Conservation (phyloP, 2,113 vertebrate genomes). For the Hippocampus abdominalis region DNA sequence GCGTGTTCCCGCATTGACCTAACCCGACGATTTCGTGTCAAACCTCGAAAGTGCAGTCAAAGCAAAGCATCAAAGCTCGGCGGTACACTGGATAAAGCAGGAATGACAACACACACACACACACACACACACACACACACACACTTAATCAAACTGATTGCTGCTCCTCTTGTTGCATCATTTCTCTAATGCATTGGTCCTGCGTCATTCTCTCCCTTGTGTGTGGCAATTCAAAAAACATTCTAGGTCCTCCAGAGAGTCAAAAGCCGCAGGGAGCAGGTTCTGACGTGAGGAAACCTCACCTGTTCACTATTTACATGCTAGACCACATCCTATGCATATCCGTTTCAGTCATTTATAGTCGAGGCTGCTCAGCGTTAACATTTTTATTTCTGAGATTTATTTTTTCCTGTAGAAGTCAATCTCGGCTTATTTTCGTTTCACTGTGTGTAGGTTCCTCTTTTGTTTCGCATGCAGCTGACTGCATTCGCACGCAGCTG, state of each 20-base stretch:
- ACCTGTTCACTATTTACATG: conserved; percentile 20
- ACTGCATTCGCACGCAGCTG: too few species aligned
- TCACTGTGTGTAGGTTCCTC: neutral
- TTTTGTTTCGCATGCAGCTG: neutral
- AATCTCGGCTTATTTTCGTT: conserved; percentile 6
- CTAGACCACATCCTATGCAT: conserved; percentile 18
- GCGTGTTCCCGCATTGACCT: conserved; percentile 10
- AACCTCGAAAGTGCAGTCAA: conserved; percentile 32
- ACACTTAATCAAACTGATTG: conserved; percentile 68
- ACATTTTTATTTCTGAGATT: conserved; percentile 5
- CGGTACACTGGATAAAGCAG: conserved; percentile 2
- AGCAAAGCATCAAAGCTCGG: conserved; percentile 25
- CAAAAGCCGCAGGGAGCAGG: conserved; percentile 19
- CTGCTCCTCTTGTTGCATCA: conserved; percentile 70
- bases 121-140: conserved; percentile 5
- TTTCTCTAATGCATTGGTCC: conserved; percentile 62
- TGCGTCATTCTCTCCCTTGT: conserved; percentile 23
- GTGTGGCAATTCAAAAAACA: conserved; percentile 19
- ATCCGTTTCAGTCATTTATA: conserved; percentile 16
- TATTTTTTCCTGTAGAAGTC: conserved; percentile 28
- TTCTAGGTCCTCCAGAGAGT: conserved; percentile 18
- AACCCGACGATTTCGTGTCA: conserved; percentile 36
- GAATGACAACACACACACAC: conserved; percentile 13
- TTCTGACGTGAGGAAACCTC: conserved; percentile 21
- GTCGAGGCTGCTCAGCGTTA: neutral